A percentile compares a stretch with the other conserved stretches of the same genome.
phyloP scores from a whole-genome alignment of 2,888 invertebrate species.

The Alitta virens region DNA sequence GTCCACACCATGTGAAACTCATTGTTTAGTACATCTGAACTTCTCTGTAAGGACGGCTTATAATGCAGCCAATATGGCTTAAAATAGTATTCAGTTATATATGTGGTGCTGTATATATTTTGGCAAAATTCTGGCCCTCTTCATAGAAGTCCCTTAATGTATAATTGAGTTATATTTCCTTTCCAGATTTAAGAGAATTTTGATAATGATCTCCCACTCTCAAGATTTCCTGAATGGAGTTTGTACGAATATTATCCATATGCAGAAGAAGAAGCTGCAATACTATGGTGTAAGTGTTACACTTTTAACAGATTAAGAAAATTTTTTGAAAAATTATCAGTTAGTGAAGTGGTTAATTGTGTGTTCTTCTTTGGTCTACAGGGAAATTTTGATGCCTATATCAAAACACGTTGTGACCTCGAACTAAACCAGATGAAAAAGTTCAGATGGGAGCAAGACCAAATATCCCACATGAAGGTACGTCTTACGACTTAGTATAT shows the following conservation, averaged over 20 bases:
- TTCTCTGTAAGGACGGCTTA: too few species aligned
- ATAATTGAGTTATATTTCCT: not conserved
- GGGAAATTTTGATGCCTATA: slow-evolving; percentile 94
- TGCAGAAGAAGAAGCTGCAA: slow-evolving; percentile 88
- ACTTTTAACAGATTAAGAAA: too few species aligned
- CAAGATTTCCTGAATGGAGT: slow-evolving; percentile 98
- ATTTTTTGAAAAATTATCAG: too few species aligned
- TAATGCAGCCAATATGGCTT: too few species aligned
- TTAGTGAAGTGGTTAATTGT: not conserved
- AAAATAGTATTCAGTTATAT: too few species aligned
- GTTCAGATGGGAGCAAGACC: slow-evolving; percentile 99
- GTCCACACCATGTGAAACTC: too few species aligned
- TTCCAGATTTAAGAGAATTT: slow-evolving; percentile 84
- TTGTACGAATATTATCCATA: slow-evolving; percentile 85
- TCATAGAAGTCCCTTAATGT: too few species aligned
- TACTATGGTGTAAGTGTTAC: slow-evolving; percentile 76
- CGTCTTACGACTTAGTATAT: too few species aligned
- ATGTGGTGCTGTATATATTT: too few species aligned
- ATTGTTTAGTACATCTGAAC: too few species aligned
- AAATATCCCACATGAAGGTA: slow-evolving; percentile 98
- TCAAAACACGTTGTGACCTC: slow-evolving; percentile 88
- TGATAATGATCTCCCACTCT: slow-evolving; percentile 97
- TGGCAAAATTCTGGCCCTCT: too few species aligned
- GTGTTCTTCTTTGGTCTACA: slow-evolving; percentile 42
- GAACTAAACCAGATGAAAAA: slow-evolving; percentile 98